phyloP scores from a whole-genome alignment of 2,113 vertebrate species.

The Gallinago media region DNA sequence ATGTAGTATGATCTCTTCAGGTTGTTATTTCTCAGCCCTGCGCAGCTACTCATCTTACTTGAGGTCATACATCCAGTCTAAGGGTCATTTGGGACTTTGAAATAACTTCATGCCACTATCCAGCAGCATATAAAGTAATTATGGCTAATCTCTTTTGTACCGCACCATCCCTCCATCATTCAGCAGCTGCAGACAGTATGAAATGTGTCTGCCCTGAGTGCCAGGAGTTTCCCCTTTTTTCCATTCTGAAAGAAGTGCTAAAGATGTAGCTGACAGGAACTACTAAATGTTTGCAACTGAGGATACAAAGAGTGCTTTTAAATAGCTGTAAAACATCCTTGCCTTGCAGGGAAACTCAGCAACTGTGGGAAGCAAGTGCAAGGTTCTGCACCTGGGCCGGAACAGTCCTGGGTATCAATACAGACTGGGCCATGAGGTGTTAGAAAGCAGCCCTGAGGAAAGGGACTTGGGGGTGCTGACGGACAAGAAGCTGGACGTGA shows the following conservation, averaged over 20 bases:
- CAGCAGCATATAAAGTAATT: neutral
- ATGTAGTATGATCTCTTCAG: neutral
- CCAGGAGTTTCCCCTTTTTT: neutral
- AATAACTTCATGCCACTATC: neutral
- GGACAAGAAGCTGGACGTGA: no score
- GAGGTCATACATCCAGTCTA: neutral
- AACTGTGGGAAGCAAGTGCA: neutral
- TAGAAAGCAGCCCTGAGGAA: no score
- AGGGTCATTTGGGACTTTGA: neutral
- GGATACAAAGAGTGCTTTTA: neutral
- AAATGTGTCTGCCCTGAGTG: neutral
- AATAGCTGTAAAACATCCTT: neutral
- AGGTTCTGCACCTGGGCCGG: no score
- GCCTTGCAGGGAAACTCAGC: neutral
- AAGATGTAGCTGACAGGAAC: neutral
- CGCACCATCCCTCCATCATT: neutral
- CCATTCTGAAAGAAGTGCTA: neutral
- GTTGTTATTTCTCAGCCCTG: neutral
- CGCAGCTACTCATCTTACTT: neutral
- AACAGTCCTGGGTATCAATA: no score
- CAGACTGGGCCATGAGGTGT: no score
- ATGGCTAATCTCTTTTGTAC: neutral
- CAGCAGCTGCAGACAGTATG: neutral
- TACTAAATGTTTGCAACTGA: neutral
- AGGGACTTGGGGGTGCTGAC: no score